These are phyloP conservation scores for Tetragonisca angustula DNA, from an alignment of 2,888 invertebrate species.

Conservation along the genomic window DNA sequence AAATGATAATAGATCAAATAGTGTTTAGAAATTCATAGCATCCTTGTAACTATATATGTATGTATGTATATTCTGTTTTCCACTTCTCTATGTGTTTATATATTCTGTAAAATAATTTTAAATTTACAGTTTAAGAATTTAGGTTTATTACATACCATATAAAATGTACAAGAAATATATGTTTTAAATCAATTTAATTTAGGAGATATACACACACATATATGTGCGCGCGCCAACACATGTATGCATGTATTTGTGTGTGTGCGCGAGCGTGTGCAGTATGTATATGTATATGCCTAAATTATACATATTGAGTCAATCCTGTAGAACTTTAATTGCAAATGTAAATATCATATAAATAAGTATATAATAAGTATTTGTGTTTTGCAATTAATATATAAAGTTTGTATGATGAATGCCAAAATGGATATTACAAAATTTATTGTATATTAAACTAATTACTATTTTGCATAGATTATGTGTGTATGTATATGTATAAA, in stretches of 20 bases:
- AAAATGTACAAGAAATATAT: conserved; percentile 54
- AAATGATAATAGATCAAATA: conserved; percentile 8
- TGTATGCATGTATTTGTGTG: not conserved
- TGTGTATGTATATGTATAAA: not conserved
- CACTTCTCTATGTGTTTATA: conserved; percentile 28
- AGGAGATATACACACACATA: conserved; percentile 15
- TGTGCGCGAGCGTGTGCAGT: too few species aligned
- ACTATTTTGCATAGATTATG: conserved; percentile 46
- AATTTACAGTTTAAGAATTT: conserved; percentile 21
- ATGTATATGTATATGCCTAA: not conserved
- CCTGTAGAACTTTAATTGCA: conserved; percentile 34
- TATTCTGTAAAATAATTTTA: conserved; percentile 27
- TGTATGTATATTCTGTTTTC: conserved; percentile 27
- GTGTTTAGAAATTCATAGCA: conserved; percentile 14
- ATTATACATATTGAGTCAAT: conserved; percentile 16
- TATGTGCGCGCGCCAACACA: not conserved
- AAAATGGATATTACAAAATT: conserved; percentile 54
- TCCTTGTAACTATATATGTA: conserved; percentile 25
- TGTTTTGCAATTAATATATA: conserved; percentile 50
- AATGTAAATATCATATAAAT: conserved; percentile 62
- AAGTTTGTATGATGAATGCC: conserved; percentile 61
- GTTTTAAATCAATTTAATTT: conserved; percentile 43
- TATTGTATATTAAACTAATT: conserved; percentile 63
- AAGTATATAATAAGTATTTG: conserved; percentile 50
- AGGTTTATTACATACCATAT: conserved; percentile 50